Percentiles rank a stretch among this genome's conserved stretches.
Conservation (phyloP, 2,888 invertebrate species). For the Acanthosepion esculentum region DNA sequence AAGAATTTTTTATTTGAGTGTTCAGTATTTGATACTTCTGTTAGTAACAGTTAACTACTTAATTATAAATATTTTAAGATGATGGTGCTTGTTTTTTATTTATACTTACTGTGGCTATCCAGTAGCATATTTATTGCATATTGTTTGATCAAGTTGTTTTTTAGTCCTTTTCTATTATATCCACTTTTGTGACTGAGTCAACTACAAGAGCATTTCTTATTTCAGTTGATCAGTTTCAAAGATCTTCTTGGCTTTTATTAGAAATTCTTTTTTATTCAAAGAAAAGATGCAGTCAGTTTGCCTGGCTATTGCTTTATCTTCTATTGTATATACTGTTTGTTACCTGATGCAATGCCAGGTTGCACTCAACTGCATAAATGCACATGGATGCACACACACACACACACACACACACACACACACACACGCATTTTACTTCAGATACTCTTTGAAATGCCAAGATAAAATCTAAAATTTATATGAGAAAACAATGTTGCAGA, state of each 20-base stretch:
- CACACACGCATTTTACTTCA: background rate
- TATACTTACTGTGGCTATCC: background rate
- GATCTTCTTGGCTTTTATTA: background rate
- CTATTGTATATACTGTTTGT: background rate
- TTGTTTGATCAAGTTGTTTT: background rate
- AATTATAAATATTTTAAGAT: background rate
- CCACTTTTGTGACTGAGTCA: background rate
- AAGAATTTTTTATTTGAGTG: constrained; percentile 3
- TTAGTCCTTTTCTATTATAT: background rate
- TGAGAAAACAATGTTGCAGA: too few species aligned
- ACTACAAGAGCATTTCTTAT: background rate
- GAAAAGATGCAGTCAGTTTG: background rate
- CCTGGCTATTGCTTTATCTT: background rate
- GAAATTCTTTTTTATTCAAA: background rate
- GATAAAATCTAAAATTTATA: too few species aligned
- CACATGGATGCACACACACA: constrained; percentile 14
- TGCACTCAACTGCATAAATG: too few species aligned
- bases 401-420: background rate
- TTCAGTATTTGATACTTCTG: background rate
- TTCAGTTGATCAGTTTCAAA: background rate
- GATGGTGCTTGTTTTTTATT: background rate
- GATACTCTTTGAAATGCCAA: too few species aligned
- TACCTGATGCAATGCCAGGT: background rate
- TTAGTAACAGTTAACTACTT: background rate
- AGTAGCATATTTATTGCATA: background rate